Base-by-base conservation (phyloP, 53 echinoderm and acorn worm genomes). In the Luidia sarsii region DNA sequence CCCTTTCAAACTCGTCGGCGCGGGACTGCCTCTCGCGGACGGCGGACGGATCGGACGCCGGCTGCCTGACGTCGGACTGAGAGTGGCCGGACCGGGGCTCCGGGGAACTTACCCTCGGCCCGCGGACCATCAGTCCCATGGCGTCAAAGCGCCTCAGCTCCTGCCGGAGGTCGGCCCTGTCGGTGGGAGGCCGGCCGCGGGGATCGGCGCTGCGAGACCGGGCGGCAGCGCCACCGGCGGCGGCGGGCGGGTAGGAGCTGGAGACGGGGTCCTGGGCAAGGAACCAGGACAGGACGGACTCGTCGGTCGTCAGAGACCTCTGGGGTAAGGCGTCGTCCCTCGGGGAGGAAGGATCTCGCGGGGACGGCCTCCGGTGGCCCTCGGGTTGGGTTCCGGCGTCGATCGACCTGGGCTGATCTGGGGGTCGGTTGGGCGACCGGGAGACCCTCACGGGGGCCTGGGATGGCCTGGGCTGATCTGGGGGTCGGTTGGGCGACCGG, bases 151-250 rank as follows among this genome's bases (percentile, higher is more conserved):
- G 39, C 16, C 33, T 77, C 46, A 77, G 32, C 30, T 77, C 77
- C 11, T 60, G 39, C 21, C 43, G 62, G 46, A 77, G 77, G 23
- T 48, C 46, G 19, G 45, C 48, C 39, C 61, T 77, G 13, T 48
- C 48, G 20, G 77, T 33, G 0, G 60, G 48, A 4, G n/a, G 32
- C 32, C 77, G 41, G 14, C n/a, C 48, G n/a, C 4, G 31, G 2
- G 77, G 77, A 18, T 29, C 77, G 13, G 61, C 31, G 56, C 77
- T 77, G 31, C 61, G 77, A 31, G 77, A 77, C 11, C 61, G 77
- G 18, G 29, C 61, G n/a, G n/a, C n/a, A n/a, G n/a, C n/a, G n/a
- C n/a, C n/a, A n/a, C n/a, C n/a, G n/a, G n/a, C n/a, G n/a, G n/a
- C n/a, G 29, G 77, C 8, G 7, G 77, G 77, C 31, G 77, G 77